Conservation (phyloP, 2,888 invertebrate species). For the Eupithecia inturbata region DNA sequence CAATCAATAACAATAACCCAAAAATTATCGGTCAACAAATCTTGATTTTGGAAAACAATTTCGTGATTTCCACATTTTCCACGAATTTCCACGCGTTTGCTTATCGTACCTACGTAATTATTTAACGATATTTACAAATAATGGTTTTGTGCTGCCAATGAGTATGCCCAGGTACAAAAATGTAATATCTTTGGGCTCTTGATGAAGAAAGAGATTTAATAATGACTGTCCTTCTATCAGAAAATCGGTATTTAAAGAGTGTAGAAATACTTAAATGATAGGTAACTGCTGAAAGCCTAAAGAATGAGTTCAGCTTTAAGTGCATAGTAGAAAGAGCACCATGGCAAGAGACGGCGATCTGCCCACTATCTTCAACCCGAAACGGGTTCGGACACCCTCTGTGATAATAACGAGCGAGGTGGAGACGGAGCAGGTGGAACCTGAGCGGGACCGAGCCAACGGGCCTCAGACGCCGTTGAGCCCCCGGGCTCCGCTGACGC, state of each 20-base stretch:
- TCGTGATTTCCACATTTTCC: not conserved
- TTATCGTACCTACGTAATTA: not conserved
- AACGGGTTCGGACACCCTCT: slow-evolving; percentile 87
- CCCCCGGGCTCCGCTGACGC: slow-evolving; percentile 76
- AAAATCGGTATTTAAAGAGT: not conserved
- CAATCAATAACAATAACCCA: slow-evolving; percentile 7
- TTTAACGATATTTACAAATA: not conserved
- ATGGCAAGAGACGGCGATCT: slow-evolving; percentile 91
- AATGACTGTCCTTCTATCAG: not conserved
- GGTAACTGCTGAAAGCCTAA: not conserved
- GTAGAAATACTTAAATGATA: not conserved
- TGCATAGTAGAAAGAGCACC: slow-evolving; percentile 38
- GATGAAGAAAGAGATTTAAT: slow-evolving; percentile 3
- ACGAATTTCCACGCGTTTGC: not conserved
- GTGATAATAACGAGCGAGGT: slow-evolving; percentile 87
- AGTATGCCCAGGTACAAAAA: not conserved
- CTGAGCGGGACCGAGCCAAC: slow-evolving; percentile 73
- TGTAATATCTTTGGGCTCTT: not conserved
- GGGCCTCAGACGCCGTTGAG: slow-evolving; percentile 78
- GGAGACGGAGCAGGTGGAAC: slow-evolving; percentile 69
- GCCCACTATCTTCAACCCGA: slow-evolving; percentile 92
- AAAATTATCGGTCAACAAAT: slow-evolving; percentile 10
- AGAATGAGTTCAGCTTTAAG: slow-evolving; percentile 8
- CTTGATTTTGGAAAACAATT: not conserved
- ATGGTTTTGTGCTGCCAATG: not conserved